Percentiles rank a stretch among this genome's conserved stretches.
These are phyloP conservation scores for Caenorhabditis doughertyi DNA, from an alignment of 2,888 invertebrate species.

Conservation along the genomic window DNA sequence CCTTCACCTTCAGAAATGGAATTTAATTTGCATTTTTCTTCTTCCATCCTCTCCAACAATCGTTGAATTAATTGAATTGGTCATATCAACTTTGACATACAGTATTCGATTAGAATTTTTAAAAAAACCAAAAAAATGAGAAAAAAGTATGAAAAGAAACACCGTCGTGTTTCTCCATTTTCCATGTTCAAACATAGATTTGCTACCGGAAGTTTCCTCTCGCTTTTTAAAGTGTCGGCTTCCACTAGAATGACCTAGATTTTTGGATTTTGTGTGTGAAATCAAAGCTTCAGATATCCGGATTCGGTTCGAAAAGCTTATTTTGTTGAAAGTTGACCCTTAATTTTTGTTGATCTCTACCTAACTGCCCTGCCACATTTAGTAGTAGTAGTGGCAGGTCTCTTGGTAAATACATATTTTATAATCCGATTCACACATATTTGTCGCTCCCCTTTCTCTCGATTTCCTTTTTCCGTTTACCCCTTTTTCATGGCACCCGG, in stretches of 20 bases:
- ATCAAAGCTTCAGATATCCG: no score
- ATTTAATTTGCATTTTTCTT: slow-evolving; percentile 23
- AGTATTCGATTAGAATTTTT: not conserved
- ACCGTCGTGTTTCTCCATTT: not conserved
- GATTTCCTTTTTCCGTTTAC: no score
- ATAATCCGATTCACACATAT: slow-evolving; percentile 17
- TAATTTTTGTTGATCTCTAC: not conserved
- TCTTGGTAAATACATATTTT: slow-evolving; percentile 4
- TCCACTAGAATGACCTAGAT: slow-evolving; percentile 38
- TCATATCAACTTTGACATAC: not conserved
- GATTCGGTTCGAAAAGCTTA: no score
- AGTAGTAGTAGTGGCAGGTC: not conserved
- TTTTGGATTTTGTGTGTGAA: not conserved
- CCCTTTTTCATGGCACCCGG: no score
- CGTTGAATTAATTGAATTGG: slow-evolving; percentile 30
- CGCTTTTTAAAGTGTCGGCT: no score
- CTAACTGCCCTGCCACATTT: not conserved
- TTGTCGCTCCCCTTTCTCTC: not conserved
- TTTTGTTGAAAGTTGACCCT: no score
- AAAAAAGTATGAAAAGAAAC: not conserved
- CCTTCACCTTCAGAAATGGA: not conserved
- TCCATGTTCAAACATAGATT: slow-evolving; percentile 24
- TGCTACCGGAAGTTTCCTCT: slow-evolving; percentile 25
- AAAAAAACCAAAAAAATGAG: not conserved
- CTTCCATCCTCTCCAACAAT: not conserved